These are phyloP conservation scores for Lissocephala sabroskyi DNA, from an alignment of 2,888 invertebrate genomes.

Conservation along the genomic window DNA sequence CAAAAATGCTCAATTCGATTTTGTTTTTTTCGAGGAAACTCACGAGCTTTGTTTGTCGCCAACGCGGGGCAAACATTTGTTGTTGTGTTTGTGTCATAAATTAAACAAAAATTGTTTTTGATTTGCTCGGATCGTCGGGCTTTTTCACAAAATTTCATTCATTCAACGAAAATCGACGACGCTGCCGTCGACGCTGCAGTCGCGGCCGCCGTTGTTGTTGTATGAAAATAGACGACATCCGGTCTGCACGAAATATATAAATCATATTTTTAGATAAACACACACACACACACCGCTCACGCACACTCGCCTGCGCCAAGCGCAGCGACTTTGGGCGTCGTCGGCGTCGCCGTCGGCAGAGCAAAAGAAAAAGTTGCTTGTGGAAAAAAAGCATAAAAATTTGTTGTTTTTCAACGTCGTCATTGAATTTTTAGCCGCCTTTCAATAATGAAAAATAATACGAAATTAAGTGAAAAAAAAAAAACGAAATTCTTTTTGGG, in stretches of 20 bases:
- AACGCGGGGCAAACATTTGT: no score
- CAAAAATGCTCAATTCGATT: constrained; percentile 27
- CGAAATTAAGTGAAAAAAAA: background rate
- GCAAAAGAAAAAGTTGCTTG: constrained; percentile 17
- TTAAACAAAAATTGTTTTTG: background rate
- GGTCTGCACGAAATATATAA: constrained; percentile 59
- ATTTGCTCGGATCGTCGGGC: constrained; percentile 10
- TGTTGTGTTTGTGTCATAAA: no score
- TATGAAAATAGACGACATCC: constrained; percentile 69
- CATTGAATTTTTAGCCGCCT: constrained; percentile 24
- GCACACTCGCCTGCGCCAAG: constrained; percentile 1
- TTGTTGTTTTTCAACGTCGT: constrained; percentile 21
- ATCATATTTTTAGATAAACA: constrained; percentile 60
- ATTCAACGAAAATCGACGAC: constrained; percentile 17
- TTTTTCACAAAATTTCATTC: constrained; percentile 23
- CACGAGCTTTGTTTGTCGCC: no score
- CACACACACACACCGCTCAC: constrained; percentile 12
- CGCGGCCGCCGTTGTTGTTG: constrained; percentile 20
- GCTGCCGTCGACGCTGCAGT: constrained; percentile 17
- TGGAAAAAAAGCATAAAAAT: constrained; percentile 10
- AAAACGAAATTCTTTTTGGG: background rate
- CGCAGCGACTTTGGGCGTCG: constrained; percentile 2
- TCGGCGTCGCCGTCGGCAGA: constrained; percentile 3
- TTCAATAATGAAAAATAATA: constrained; percentile 11
- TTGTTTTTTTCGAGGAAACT: constrained; percentile 18